These are phyloP conservation scores for Anguilla anguilla DNA, from an alignment of 2,797 vertebrate genomes.

Conservation along the genomic window DNA sequence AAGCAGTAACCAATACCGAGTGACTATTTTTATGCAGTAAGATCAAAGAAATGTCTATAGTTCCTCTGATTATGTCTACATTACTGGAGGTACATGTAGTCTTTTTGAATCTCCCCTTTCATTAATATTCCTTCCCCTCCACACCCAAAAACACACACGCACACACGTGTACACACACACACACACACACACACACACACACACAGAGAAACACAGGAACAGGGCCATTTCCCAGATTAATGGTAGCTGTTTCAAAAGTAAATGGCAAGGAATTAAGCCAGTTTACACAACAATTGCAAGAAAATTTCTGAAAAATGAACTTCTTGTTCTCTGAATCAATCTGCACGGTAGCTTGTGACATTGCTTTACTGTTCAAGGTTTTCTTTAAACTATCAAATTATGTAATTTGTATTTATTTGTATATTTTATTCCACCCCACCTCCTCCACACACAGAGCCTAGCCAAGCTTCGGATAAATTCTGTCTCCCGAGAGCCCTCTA, in stretches of 20 bases:
- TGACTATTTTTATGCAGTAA: not conserved
- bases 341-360: conserved; percentile 42
- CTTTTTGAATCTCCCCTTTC: not conserved
- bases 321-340: conserved; percentile 34
- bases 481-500: not conserved
- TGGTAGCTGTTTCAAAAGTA: conserved; percentile 25
- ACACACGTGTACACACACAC: not conserved
- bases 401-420: conserved; percentile 5
- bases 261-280: conserved; percentile 47
- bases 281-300: conserved; percentile 53
- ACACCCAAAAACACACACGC: not conserved
- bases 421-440: not conserved
- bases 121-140: not conserved
- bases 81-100: not conserved
- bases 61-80: not conserved
- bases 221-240: conserved; percentile 37
- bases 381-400: conserved; percentile 5
- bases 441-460: not conserved
- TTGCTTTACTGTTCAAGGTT: conserved; percentile 20
- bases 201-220: not conserved
- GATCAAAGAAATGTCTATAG: not conserved
- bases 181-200: conserved; percentile 19
- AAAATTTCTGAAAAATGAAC: not conserved
- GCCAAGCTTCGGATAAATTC: not conserved
- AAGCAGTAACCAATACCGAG: not conserved